These are phyloP conservation scores for Sphaerophoria rueppellii DNA, from an alignment of 2,888 invertebrate genomes.

Conservation along the genomic window DNA sequence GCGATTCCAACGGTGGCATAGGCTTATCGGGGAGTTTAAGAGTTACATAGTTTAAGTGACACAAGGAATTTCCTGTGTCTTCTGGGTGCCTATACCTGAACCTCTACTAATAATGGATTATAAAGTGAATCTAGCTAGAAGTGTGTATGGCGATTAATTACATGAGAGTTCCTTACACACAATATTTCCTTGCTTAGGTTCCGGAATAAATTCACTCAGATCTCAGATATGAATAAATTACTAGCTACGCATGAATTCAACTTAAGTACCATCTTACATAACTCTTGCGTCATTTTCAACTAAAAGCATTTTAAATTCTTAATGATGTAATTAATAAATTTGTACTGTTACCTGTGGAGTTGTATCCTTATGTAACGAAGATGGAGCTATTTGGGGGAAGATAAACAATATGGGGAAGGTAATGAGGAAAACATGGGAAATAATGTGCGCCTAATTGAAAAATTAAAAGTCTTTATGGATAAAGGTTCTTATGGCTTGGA, in stretches of 20 bases:
- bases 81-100: not conserved
- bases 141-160: not conserved
- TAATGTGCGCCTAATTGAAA: too few species aligned
- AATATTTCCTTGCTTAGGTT: not conserved
- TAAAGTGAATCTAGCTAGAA: not conserved
- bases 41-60: slow-evolving; percentile 6
- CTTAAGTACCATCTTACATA: not conserved
- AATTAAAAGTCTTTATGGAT: too few species aligned
- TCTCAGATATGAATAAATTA: not conserved
- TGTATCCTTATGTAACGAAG: too few species aligned
- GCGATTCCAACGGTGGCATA: slow-evolving; percentile 17
- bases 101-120: not conserved
- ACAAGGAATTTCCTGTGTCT: not conserved
- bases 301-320: slow-evolving; percentile 14
- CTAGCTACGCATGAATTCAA: not conserved
- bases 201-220: not conserved
- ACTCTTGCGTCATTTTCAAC: not conserved
- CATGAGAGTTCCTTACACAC: not conserved
- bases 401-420: too few species aligned
- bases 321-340: slow-evolving; percentile 22
- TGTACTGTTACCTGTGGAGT: not conserved
- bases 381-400: too few species aligned
- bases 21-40: slow-evolving; percentile 29
- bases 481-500: too few species aligned
- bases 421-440: too few species aligned